Percentiles rank a stretch among this genome's conserved stretches.
phyloP scores from a whole-genome alignment of 2,113 vertebrate species.

The Verasper variegatus region DNA sequence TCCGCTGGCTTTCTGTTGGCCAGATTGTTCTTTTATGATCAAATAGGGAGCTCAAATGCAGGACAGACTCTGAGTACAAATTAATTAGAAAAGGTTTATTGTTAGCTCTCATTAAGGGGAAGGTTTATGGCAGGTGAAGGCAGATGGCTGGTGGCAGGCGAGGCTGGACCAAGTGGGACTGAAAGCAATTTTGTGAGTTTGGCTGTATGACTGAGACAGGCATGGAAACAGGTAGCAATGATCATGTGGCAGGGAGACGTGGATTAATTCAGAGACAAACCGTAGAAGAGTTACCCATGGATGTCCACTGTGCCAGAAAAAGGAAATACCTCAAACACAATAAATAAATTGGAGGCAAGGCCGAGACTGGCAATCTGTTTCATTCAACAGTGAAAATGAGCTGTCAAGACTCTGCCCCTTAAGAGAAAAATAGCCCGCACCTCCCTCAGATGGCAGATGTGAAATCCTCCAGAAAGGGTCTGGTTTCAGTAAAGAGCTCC shows the following conservation, averaged over 20 bases:
- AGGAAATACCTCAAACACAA: not conserved
- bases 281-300: too few species aligned
- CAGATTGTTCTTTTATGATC: not conserved
- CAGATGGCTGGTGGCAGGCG: too few species aligned
- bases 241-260: not conserved
- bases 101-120: not conserved
- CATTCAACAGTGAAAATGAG: slow-evolving; percentile 56
- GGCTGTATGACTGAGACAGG: not conserved
- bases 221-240: not conserved
- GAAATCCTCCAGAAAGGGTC: slow-evolving; percentile 60
- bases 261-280: not conserved
- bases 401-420: slow-evolving; percentile 48
- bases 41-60: not conserved
- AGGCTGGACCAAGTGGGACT: too few species aligned
- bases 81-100: not conserved
- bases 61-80: not conserved
- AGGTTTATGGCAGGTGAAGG: too few species aligned
- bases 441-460: slow-evolving; percentile 46
- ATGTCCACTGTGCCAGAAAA: not conserved
- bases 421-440: slow-evolving; percentile 36
- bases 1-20: not conserved
- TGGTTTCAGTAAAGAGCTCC: slow-evolving; percentile 67
- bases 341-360: not conserved
- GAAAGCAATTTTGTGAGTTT: too few species aligned
- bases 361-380: slow-evolving; percentile 32